A percentile compares a stretch with the other conserved stretches of the same genome.
Evolutionary conservation across 2,888 invertebrate genomes (phyloP).

Genomic region (Actias luna): DNA sequence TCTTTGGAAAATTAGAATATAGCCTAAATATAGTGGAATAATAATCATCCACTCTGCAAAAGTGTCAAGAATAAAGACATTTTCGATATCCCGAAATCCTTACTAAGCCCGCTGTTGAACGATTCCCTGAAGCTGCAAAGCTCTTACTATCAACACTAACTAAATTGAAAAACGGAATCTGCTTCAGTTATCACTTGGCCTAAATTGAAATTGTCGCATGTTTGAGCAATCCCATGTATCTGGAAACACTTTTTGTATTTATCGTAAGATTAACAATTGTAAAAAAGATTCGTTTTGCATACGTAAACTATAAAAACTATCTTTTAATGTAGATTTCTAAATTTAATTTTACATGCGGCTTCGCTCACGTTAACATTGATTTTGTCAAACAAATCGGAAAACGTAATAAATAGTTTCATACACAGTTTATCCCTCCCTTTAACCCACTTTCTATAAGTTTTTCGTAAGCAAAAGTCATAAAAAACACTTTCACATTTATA

Average conservation of each 20-base stretch:
- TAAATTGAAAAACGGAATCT: constrained; percentile 44
- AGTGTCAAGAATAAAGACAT: constrained; percentile 42
- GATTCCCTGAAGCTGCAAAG: constrained; percentile 46
- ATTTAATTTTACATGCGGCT: too few species aligned
- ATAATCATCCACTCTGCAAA: constrained; percentile 33
- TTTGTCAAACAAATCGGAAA: too few species aligned
- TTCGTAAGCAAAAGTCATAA: too few species aligned
- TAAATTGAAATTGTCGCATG: constrained; percentile 15
- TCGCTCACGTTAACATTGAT: too few species aligned
- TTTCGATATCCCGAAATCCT: constrained; percentile 46
- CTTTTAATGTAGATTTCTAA: too few species aligned
- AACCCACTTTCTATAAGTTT: too few species aligned
- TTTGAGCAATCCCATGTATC: neutral
- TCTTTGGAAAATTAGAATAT: neutral
- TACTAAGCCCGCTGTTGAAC: constrained; percentile 38
- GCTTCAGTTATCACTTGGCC: constrained; percentile 30
- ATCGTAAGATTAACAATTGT: neutral
- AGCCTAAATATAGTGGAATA: constrained; percentile 23
- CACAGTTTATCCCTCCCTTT: too few species aligned
- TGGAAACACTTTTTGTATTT: neutral
- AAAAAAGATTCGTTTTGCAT: neutral
- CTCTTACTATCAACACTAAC: constrained; percentile 48
- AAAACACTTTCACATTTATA: too few species aligned
- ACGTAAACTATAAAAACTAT: too few species aligned
- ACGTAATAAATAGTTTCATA: too few species aligned